Evolutionary conservation across 2,113 vertebrate genomes (phyloP).

Genomic region (Hemicordylus capensis): DNA sequence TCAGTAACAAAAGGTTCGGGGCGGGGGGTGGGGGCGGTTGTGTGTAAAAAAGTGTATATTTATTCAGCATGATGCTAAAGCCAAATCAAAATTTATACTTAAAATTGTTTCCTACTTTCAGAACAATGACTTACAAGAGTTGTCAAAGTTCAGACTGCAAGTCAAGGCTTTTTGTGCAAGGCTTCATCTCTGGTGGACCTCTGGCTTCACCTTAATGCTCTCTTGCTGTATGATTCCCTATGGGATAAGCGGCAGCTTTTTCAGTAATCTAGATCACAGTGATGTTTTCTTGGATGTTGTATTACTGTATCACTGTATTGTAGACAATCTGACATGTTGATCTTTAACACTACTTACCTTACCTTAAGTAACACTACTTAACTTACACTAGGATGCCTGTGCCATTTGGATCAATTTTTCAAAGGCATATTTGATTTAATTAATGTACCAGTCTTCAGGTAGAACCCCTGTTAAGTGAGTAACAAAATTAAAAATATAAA

Average conservation of each 20-base stretch:
- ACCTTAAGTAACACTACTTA: not conserved
- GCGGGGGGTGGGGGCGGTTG: no score
- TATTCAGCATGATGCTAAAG: not conserved
- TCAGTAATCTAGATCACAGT: not conserved
- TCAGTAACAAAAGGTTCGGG: not conserved
- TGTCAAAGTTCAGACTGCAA: not conserved
- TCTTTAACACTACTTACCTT: not conserved
- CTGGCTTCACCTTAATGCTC: not conserved
- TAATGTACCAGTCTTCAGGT: no score
- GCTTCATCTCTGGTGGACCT: not conserved
- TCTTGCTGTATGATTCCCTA: not conserved
- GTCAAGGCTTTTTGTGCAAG: constrained; percentile 8
- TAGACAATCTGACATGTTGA: not conserved
- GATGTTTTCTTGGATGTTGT: not conserved
- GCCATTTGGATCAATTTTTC: not conserved
- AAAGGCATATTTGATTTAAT: no score
- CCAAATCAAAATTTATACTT: constrained; percentile 3
- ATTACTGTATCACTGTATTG: not conserved
- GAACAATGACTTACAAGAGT: constrained; percentile 20
- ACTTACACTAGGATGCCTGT: not conserved
- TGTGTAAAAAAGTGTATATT: not conserved
- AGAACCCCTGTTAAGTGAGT: no score
- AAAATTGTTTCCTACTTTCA: constrained; percentile 27
- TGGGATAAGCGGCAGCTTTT: not conserved
- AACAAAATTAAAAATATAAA: no score